Evolutionary conservation across 1,140 invertebrate species (phyloP).

Genomic region (Drosophila setifemur): DNA sequence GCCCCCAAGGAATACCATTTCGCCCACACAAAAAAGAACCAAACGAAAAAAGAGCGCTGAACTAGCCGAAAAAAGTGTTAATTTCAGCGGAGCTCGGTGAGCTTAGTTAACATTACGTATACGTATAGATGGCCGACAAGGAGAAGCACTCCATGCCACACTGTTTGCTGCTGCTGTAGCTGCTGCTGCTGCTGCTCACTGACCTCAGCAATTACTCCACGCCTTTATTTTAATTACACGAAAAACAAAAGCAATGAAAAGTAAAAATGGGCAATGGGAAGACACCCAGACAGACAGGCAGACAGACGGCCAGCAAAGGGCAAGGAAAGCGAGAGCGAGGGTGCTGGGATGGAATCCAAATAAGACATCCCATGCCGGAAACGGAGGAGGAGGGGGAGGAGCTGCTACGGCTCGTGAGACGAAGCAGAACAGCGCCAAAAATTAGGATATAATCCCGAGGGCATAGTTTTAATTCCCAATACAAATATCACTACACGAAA

Average conservation of each 20-base stretch:
- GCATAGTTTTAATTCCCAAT: constrained; percentile 81
- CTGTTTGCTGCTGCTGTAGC: constrained; percentile 18
- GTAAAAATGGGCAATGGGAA: constrained; percentile 56
- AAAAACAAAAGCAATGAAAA: constrained; percentile 78
- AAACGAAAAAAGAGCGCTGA: constrained; percentile 10
- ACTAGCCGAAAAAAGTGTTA: constrained; percentile 69
- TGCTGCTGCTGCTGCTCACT: constrained; percentile 50
- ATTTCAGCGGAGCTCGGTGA: constrained; percentile 57
- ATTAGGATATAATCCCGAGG: constrained; percentile 78
- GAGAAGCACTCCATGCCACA: constrained; percentile 18
- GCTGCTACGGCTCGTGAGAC: constrained; percentile 22
- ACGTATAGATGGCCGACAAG: constrained; percentile 18
- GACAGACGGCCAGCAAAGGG: constrained; percentile 17
- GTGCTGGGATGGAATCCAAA: neutral
- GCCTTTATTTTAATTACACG: constrained; percentile 81
- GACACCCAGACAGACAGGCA: constrained; percentile 5
- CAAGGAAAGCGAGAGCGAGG: neutral
- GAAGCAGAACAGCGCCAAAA: constrained; percentile 52
- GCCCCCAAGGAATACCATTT: constrained; percentile 64
- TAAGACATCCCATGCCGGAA: constrained; percentile 12
- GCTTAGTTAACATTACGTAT: constrained; percentile 75
- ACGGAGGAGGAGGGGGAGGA: neutral
- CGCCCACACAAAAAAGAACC: constrained; percentile 15
- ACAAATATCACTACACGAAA: constrained; percentile 80
- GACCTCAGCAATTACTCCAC: constrained; percentile 80